These are phyloP conservation scores for Anadara kagoshimensis DNA, from an alignment of 1,140 invertebrate genomes.

Conservation along the genomic window DNA sequence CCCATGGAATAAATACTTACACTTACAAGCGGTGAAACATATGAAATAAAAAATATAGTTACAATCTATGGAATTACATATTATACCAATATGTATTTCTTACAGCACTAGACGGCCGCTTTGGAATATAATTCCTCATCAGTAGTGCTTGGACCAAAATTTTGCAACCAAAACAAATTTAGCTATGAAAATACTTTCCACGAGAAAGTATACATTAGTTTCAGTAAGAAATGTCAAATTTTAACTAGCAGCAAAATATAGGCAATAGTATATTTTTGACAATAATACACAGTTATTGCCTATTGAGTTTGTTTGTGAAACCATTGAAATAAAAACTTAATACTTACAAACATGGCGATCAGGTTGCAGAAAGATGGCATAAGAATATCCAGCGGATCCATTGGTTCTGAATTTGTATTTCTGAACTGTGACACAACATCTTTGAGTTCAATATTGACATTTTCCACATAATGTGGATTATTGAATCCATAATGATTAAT, in stretches of 20 bases:
- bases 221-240: too few species aligned
- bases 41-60: background rate
- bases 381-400: conserved; percentile 27
- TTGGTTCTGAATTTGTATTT: conserved; percentile 15
- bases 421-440: conserved; percentile 17
- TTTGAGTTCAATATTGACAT: conserved; percentile 2
- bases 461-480: conserved; percentile 11
- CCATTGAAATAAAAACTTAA: too few species aligned
- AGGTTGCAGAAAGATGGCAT: conserved; percentile 38
- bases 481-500: conserved; percentile 30
- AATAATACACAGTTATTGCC: background rate
- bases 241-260: background rate
- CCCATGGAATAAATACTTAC: background rate
- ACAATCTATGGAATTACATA: background rate
- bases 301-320: too few species aligned
- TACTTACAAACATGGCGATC: conserved; percentile 32
- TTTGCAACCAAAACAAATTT: too few species aligned
- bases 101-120: too few species aligned
- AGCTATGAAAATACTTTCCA: too few species aligned
- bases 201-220: too few species aligned
- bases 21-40: background rate
- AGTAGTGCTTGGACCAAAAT: too few species aligned
- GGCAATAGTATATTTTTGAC: background rate
- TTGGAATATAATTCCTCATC: too few species aligned
- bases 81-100: background rate